Conservation (phyloP, 2,888 invertebrate genomes). For the Eurytoma californica region DNA sequence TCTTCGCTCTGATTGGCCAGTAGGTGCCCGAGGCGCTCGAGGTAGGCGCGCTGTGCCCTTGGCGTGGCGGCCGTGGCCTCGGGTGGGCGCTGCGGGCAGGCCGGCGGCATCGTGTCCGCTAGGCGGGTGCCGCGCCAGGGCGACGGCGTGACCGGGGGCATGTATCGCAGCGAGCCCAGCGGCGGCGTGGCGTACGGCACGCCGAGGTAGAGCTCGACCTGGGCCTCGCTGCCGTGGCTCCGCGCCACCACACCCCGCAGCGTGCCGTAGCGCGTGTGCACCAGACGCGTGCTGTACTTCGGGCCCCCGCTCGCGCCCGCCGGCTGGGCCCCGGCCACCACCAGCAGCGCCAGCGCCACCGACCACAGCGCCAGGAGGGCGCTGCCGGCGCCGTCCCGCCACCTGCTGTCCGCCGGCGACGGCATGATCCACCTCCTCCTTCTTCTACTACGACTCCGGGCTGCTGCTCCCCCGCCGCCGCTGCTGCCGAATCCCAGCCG, state of each 20-base stretch:
- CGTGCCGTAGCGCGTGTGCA: slow-evolving; percentile 92
- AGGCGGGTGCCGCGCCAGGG: slow-evolving; percentile 86
- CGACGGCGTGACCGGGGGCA: slow-evolving; percentile 95
- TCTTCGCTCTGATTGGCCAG: slow-evolving; percentile 97
- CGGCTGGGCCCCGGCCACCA: neutral
- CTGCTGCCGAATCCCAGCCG: neutral
- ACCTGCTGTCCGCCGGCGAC: neutral
- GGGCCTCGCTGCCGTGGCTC: slow-evolving; percentile 83
- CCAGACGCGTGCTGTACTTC: slow-evolving; percentile 88
- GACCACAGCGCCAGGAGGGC: neutral
- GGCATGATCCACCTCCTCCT: neutral
- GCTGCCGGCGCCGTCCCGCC: neutral
- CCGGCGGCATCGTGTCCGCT: slow-evolving; percentile 89
- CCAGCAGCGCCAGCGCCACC: neutral
- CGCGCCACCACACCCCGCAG: slow-evolving; percentile 90
- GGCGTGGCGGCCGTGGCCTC: slow-evolving; percentile 79
- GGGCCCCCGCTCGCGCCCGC: slow-evolving; percentile 12
- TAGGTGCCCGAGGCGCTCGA: slow-evolving; percentile 88
- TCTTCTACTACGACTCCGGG: too few species aligned
- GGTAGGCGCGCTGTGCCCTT: slow-evolving; percentile 87
- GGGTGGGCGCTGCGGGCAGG: slow-evolving; percentile 90
- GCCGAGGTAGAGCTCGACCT: slow-evolving; percentile 94
- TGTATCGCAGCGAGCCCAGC: slow-evolving; percentile 92
- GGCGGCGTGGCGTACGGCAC: slow-evolving; percentile 96
- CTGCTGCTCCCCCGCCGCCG: too few species aligned